These are phyloP conservation scores for Geodia barretti DNA, from an alignment of 37 sponge, comb jelly and placozoan genomes.

Conservation along the genomic window DNA sequence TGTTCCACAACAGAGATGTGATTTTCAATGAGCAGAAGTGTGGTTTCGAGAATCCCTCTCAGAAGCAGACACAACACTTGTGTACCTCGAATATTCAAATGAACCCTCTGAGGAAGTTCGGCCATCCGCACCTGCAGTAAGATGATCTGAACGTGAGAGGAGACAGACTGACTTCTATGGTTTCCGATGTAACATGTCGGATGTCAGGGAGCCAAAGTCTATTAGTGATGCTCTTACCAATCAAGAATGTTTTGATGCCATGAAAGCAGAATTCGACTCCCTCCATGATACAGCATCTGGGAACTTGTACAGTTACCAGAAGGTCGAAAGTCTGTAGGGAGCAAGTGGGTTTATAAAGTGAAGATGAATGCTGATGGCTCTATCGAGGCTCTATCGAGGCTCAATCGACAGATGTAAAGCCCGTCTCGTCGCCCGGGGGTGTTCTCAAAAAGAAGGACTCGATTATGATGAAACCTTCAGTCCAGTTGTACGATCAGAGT, in stretches of 20 bases:
- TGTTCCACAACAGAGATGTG: slow-evolving; percentile 52
- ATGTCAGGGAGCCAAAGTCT: slow-evolving; percentile 3
- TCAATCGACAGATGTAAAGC: slow-evolving; percentile 41
- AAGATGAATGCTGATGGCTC: slow-evolving; percentile 42
- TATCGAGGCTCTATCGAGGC: too few species aligned
- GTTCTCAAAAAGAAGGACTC: slow-evolving; percentile 37
- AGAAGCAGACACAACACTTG: slow-evolving; percentile 19
- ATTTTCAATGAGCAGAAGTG: slow-evolving; percentile 37
- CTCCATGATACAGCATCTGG: slow-evolving; percentile 49
- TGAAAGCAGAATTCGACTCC: slow-evolving; percentile 53
- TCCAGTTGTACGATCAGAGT: slow-evolving; percentile 47
- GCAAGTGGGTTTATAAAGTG: slow-evolving; percentile 61
- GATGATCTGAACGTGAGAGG: slow-evolving; percentile 21
- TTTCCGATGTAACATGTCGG: slow-evolving; percentile 22
- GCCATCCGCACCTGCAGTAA: slow-evolving; percentile 20
- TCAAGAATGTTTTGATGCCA: slow-evolving; percentile 44
- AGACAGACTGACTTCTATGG: slow-evolving; percentile 35
- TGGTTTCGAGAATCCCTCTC: neutral
- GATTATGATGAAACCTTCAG: slow-evolving; percentile 63
- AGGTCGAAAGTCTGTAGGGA: slow-evolving; percentile 40
- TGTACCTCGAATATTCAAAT: slow-evolving; percentile 14
- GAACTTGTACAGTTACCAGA: slow-evolving; percentile 42
- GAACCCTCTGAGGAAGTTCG: slow-evolving; percentile 12
- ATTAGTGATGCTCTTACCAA: slow-evolving; percentile 17
- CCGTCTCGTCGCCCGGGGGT: slow-evolving; percentile 52